These are phyloP conservation scores for Silurus aristotelis DNA, from an alignment of 2,797 vertebrate species.

Conservation along the genomic window DNA sequence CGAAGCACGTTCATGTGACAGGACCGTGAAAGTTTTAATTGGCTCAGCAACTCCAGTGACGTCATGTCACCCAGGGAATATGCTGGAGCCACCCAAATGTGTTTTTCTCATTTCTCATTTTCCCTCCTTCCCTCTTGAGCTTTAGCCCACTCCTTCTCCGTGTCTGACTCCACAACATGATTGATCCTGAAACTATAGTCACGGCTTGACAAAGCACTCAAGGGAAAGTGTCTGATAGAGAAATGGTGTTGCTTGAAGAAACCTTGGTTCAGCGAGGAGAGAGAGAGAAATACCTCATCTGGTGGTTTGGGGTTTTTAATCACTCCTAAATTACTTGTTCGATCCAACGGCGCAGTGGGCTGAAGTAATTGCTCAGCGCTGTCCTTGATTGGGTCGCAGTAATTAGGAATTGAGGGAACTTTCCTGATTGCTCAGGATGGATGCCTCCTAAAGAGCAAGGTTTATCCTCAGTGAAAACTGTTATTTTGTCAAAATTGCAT, in stretches of 20 bases:
- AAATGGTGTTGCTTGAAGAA: background rate
- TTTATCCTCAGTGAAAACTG: slow-evolving; percentile 21
- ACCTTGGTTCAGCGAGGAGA: background rate
- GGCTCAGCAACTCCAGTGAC: slow-evolving; percentile 17
- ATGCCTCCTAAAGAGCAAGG: slow-evolving; percentile 15
- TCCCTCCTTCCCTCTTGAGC: slow-evolving; percentile 1
- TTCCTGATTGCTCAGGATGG: slow-evolving; percentile 25
- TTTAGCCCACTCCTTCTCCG: slow-evolving; percentile 11
- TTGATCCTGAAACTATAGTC: slow-evolving; percentile 25
- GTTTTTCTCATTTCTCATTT: background rate
- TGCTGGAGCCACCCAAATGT: slow-evolving; percentile 21
- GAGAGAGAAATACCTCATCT: slow-evolving; percentile 34
- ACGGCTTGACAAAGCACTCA: slow-evolving; percentile 19
- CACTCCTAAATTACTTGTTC: slow-evolving; percentile 49
- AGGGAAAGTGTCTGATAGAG: slow-evolving; percentile 13
- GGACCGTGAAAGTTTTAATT: slow-evolving; percentile 37
- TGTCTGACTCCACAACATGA: slow-evolving; percentile 21
- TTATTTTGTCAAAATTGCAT: slow-evolving; percentile 1
- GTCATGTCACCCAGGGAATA: background rate
- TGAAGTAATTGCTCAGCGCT: slow-evolving; percentile 43
- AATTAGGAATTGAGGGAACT: slow-evolving; percentile 45
- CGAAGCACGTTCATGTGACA: background rate
- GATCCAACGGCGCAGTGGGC: slow-evolving; percentile 39
- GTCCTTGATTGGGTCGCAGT: slow-evolving; percentile 49
- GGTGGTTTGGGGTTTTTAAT: slow-evolving; percentile 43